Conservation (phyloP, 2,113 vertebrate species). For the Lipophrys pholis region DNA sequence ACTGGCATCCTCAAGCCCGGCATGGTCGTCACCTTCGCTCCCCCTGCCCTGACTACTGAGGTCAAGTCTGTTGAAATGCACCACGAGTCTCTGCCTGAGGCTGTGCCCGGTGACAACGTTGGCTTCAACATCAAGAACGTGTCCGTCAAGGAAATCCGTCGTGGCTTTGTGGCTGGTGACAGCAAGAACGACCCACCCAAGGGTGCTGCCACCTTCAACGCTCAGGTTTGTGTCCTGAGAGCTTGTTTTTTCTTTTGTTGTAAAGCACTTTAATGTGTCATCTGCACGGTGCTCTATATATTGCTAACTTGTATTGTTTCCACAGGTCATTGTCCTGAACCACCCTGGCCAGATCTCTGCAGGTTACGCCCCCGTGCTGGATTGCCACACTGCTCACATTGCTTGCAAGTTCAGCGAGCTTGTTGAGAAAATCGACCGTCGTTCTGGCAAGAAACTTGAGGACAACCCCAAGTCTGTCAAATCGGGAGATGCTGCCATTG, state of each 20-base stretch:
- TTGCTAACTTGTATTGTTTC: neutral
- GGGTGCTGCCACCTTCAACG: slow-evolving; percentile 80
- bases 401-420: slow-evolving; percentile 87
- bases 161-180: slow-evolving; percentile 86
- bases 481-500: slow-evolving; percentile 85
- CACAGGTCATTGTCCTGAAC: slow-evolving; percentile 88
- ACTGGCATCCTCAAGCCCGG: slow-evolving; percentile 82
- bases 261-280: neutral
- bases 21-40: slow-evolving; percentile 85
- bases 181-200: slow-evolving; percentile 86
- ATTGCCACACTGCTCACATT: slow-evolving; percentile 87
- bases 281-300: accelerated
- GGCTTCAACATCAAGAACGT: slow-evolving; percentile 88
- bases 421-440: slow-evolving; percentile 86
- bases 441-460: slow-evolving; percentile 87
- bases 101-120: slow-evolving; percentile 83
- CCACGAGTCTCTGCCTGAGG: slow-evolving; percentile 84
- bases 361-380: slow-evolving; percentile 85
- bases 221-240: slow-evolving; percentile 77
- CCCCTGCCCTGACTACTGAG: slow-evolving; percentile 82
- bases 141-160: slow-evolving; percentile 85
- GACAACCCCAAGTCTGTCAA: slow-evolving; percentile 85
- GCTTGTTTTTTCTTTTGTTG: too few relatives aligned
- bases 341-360: slow-evolving; percentile 84
- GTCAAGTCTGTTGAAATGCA: slow-evolving; percentile 88